phyloP scores from a whole-genome alignment of 2,113 vertebrate genomes.

The Alosa alosa region DNA sequence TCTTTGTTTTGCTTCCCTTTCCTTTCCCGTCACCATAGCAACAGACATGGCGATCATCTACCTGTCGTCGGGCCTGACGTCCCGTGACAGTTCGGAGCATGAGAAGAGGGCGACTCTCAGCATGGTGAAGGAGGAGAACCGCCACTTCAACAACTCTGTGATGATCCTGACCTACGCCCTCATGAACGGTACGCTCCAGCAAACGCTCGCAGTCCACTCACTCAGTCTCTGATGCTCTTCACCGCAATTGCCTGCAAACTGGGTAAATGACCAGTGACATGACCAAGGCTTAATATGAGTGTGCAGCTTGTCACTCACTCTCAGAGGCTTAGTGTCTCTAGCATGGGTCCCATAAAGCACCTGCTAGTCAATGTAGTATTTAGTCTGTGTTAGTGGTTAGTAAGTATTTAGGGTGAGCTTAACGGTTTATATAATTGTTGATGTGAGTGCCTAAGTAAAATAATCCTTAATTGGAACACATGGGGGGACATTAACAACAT shows the following conservation, averaged over 20 bases:
- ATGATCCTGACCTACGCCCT: conserved; percentile 99
- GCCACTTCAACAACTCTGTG: conserved; percentile 95
- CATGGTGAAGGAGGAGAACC: conserved; percentile 92
- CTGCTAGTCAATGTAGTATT: neutral
- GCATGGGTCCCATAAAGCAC: neutral
- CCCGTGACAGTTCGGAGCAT: conserved; percentile 86
- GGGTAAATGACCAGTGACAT: neutral
- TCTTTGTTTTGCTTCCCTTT: neutral
- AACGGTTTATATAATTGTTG: too few relatives aligned
- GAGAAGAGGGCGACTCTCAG: conserved; percentile 91
- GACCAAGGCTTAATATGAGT: neutral
- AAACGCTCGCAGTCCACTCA: neutral
- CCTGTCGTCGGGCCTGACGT: conserved; percentile 91
- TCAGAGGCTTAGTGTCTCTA: neutral
- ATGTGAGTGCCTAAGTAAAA: too few relatives aligned
- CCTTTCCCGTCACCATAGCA: conserved; percentile 60
- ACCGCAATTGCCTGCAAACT: neutral
- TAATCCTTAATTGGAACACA: too few relatives aligned
- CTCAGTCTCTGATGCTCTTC: neutral
- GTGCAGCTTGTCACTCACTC: neutral
- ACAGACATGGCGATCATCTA: conserved; percentile 97
- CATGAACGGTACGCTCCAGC: conserved; percentile 83
- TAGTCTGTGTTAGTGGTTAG: neutral
- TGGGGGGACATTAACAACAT: too few relatives aligned
- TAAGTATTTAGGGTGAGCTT: too few relatives aligned